Percentiles rank a stretch among this genome's conserved stretches.
phyloP scores from a whole-genome alignment of 2,797 vertebrate genomes.

The Lerista edwardsae region DNA sequence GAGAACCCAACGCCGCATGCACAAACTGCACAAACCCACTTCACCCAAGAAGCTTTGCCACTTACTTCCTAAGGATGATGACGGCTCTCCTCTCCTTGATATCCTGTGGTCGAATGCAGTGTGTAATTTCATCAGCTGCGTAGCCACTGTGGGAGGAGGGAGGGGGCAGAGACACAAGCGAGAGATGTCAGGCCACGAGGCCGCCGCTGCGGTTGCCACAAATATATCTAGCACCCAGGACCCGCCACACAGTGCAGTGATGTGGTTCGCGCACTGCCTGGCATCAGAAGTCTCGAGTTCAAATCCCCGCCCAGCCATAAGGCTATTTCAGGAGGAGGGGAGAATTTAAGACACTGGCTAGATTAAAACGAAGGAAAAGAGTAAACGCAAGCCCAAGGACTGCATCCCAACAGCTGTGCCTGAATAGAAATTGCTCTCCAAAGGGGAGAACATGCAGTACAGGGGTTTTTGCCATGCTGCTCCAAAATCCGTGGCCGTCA shows the following conservation, averaged over 20 bases:
- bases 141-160: constrained; percentile 85
- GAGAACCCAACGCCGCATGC: not conserved
- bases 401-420: too few species aligned
- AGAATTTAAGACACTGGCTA: not conserved
- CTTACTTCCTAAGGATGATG: constrained; percentile 98
- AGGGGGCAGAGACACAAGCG: constrained; percentile 29
- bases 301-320: too few species aligned
- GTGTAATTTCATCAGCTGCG: constrained; percentile 97
- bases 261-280: too few species aligned
- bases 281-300: too few species aligned
- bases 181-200: not conserved
- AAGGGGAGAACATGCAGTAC: not conserved
- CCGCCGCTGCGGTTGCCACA: not conserved
- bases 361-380: not conserved
- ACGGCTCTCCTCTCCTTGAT: constrained; percentile 96
- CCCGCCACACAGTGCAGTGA: too few species aligned
- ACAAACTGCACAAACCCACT: not conserved
- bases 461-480: not conserved
- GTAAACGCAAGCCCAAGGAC: not conserved
- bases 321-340: too few species aligned
- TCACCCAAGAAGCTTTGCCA: constrained; percentile 27
- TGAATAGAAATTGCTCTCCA: not conserved
- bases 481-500: not conserved
- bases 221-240: too few species aligned
- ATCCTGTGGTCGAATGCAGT: constrained; percentile 98